Base-by-base conservation (phyloP, 2,797 vertebrate genomes). In the Tokudaia muenninki region DNA sequence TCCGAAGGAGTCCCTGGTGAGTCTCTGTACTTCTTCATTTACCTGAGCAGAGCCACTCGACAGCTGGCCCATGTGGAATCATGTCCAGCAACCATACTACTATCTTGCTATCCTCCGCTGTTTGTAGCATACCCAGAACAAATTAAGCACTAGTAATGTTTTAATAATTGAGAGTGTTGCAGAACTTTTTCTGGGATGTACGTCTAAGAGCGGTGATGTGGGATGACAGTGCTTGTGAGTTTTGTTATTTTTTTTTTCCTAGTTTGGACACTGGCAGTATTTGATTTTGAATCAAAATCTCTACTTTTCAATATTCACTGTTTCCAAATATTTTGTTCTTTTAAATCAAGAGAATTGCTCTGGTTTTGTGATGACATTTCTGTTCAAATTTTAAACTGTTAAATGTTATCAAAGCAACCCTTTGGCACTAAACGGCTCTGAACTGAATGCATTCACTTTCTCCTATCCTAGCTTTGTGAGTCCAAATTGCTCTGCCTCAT, bases 341-440 rank as follows among this genome's bases (percentile, higher is more conserved):
- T 97, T 67, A 90, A 96, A 87, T 92, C 87, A 95, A 96, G 77
- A 65, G 78, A 95, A 92, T 92, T 94, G 75, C 82, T 91, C 90
- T 93, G 92, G 81, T 97, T 97, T 98, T 96, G 84, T 92, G 94
- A 92, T 96, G 93, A 97, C 93, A 96, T 97, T 97, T 97, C 86
- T 88, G 87, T 96, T 90, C n/a, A 77, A 82, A 96, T 97, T 96
- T 98, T 95, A 96, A 97, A 87, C 94, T 96, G 86, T 95, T 97
- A 94, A 96, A 97, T 97, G 90, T 97, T 97, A 95, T 95, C 90
- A 95, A 94, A 97, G 93, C 4, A 92, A 95, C 94, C 92, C 93
- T 96, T 96, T 97, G 98, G 95, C 97, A 97, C 97, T 98, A 96
- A 96, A 55, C 88, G 95, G 59, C 94, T 95, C 92, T 98, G 97